Base-by-base conservation (phyloP, 2,113 vertebrate species). In the Eclectus roratus region DNA sequence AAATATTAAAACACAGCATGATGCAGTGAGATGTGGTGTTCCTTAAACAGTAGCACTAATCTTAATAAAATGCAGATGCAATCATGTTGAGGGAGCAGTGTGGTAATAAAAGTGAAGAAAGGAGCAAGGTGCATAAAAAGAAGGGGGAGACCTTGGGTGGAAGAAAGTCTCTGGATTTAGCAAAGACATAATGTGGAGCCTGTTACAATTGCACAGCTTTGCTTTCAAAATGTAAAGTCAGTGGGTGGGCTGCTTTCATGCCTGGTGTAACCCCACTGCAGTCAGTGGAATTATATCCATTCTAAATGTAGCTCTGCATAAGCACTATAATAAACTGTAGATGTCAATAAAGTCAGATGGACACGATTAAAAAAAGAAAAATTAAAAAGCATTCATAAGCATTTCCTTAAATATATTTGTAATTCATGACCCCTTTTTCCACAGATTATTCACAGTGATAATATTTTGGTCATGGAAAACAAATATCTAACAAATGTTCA, bases 1-100 rank as follows among this genome's bases (percentile, higher is more conserved):
- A 92, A 95, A 88, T 94, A 93, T 84, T 95, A 95, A 96, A 95
- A 88, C 88, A 91, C 91, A 94, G 93, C 80, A 69, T 82, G 88
- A 70, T 63, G n/a, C 83, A 65, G 37, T 77, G 53, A 96, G 88
- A 94, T 81, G 76, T 5, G 19, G 41, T 74, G 35, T 85, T 96
- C 84, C 56, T 76, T 69, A 86, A 88, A 86, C 82, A 83, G 86
- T 73, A 88, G 80, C 73, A 77, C 77, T 73, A 90, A 95, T 80
- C 63, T 89, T 94, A 95, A 90, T 88, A 95, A 96, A 93, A 95
- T 90, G 76, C 85, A 94, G 83, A 96, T 94, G 74, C 35, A 84
- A 63, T 92, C 85, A 79, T 33, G 12, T 95, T 73, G 52, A 91
- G 37, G 71, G 61, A 94, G 50, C 27, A 82, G 43, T n/a, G 19